Conservation (phyloP, 2,888 invertebrate species). For the Athrips mouffetella region DNA sequence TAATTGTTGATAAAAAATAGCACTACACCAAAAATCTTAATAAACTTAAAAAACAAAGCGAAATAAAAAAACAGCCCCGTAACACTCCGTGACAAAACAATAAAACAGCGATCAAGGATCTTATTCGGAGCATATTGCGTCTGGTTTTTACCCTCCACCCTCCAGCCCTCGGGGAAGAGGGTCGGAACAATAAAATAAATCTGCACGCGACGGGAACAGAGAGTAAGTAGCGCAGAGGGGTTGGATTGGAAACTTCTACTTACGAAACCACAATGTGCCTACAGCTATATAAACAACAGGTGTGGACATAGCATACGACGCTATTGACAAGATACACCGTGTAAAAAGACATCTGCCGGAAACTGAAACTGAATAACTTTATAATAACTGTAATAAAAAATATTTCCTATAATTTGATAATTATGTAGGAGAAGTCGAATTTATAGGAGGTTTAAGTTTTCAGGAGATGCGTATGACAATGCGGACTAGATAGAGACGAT, state of each 20-base stretch:
- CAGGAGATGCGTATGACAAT: too few relatives aligned
- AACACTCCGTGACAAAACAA: slow-evolving; percentile 19
- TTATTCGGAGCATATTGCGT: slow-evolving; percentile 59
- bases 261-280: too few relatives aligned
- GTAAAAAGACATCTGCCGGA: background rate
- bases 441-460: too few relatives aligned
- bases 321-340: background rate
- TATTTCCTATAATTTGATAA: too few relatives aligned
- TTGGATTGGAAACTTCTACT: too few relatives aligned
- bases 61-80: background rate
- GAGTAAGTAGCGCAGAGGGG: background rate
- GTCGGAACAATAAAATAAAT: slow-evolving; percentile 46
- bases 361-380: too few relatives aligned
- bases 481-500: too few relatives aligned
- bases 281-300: background rate
- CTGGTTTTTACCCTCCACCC: slow-evolving; percentile 38
- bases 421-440: too few relatives aligned
- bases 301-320: background rate
- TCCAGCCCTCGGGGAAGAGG: slow-evolving; percentile 25
- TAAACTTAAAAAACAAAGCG: too few relatives aligned
- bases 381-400: too few relatives aligned
- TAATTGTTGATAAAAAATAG: too few relatives aligned
- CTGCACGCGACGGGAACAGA: slow-evolving; percentile 29
- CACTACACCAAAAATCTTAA: too few relatives aligned
- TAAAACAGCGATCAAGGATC: slow-evolving; percentile 12